Conservation (phyloP, 1,140 invertebrate species). For the Araneus ventricosus region DNA sequence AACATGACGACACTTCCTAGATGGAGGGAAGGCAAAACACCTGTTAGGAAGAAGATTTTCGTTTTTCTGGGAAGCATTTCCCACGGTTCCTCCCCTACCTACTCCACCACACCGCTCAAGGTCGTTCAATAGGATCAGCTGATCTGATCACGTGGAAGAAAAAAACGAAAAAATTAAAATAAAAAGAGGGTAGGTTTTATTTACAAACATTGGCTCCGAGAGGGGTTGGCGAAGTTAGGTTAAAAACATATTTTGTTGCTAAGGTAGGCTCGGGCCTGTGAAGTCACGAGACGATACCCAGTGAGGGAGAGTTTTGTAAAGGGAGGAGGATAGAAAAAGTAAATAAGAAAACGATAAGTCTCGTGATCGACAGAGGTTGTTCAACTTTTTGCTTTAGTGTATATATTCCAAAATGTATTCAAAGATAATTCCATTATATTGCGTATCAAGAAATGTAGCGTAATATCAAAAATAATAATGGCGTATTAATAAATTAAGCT, state of each 20-base stretch:
- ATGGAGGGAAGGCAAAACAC: not conserved
- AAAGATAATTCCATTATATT: no score
- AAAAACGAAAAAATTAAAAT: no score
- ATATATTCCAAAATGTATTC: no score
- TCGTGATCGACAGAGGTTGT: not conserved
- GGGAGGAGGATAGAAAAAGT: not conserved
- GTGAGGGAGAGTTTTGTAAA: not conserved
- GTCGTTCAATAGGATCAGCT: conserved; percentile 16
- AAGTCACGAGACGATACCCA: no score
- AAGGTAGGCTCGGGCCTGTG: not conserved
- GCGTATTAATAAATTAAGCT: no score
- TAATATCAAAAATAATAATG: no score
- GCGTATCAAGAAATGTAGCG: no score
- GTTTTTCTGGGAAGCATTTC: not conserved
- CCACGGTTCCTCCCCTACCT: conserved; percentile 7
- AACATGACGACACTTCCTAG: conserved; percentile 2
- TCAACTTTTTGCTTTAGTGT: not conserved
- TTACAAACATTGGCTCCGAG: conserved; percentile 49
- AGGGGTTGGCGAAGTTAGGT: not conserved
- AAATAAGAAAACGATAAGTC: not conserved
- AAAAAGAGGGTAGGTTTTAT: conserved; percentile 15
- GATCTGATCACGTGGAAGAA: not conserved
- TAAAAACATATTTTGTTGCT: conserved; percentile 8
- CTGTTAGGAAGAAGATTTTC: conserved; percentile 9
- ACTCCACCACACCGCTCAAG: not conserved